Evolutionary conservation across 2,888 invertebrate species (phyloP), one percentile per base, ranked within the genome.

Genomic region (Andrena camellia): DNA sequence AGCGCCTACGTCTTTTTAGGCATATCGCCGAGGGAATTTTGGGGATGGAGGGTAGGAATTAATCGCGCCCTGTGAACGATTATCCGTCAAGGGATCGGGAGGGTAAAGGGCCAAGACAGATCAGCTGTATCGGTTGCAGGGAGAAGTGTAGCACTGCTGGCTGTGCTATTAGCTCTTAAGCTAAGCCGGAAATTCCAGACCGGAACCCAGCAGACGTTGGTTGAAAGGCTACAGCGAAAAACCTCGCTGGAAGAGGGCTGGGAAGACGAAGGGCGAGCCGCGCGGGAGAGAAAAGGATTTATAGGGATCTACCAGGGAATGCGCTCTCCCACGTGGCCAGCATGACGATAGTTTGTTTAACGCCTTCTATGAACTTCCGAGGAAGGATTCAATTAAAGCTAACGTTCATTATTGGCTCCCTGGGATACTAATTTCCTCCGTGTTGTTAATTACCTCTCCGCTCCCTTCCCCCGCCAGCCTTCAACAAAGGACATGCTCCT

Each of bases 81-180:
- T 67, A 69, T 81, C 66, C n/a, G 78, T 76, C 64, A 79, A 77
- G 87, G 59, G 67, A 79, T 82, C 67, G 69, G n/a, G n/a, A 54
- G 66, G 54, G 68, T 64, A 71, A 5, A 52, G 59, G 35, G 8
- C 23, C 26, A 57, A 29, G 70, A 79, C 62, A 64, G 82, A 84
- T 81, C 80, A 78, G 74, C 68, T 59, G 35, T 62, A 50, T 23
- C 62, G 70, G 62, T 35, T n/a, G 66, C 57, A 52, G 77, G 64
- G 69, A 74, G 64, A 81, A 85, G 78, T 81, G 83, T 69, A 78
- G 60, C 78, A 72, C 76, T 71, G 68, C 69, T 78, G 83, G 84
- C 87, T 77, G 82, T 87, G 91, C 91, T 91, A 92, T 92, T 91
- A 92, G 91, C 91, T 91, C 90, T 92, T 89, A 91, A 91, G 90